Evolutionary conservation across 2,797 vertebrate genomes (phyloP).

Genomic region (Lagodon rhomboides): DNA sequence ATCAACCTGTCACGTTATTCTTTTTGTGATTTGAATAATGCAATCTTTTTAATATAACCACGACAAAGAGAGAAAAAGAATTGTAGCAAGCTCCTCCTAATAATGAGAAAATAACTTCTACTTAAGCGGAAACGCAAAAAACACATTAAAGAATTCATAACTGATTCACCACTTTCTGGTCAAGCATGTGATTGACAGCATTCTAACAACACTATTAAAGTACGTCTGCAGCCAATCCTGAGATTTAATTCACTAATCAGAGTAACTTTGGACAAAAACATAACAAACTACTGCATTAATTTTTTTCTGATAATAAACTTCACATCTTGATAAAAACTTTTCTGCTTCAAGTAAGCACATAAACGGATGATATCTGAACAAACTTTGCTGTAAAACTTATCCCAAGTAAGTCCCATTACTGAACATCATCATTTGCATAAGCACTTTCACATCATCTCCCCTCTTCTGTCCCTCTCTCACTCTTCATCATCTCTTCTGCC

Average conservation of each 20-base stretch:
- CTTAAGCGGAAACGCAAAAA: too few relatives aligned
- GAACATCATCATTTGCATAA: conserved; percentile 29
- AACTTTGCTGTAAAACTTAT: conserved; percentile 23
- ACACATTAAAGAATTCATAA: background rate
- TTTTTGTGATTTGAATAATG: too few relatives aligned
- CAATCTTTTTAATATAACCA: too few relatives aligned
- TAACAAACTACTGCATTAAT: background rate
- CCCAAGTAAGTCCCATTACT: conserved; percentile 19
- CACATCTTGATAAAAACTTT: conserved; percentile 8
- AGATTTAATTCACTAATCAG: background rate
- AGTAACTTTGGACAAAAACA: background rate
- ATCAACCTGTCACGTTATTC: too few relatives aligned
- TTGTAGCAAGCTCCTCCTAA: too few relatives aligned
- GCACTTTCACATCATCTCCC: background rate
- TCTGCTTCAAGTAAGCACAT: background rate
- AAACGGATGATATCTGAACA: conserved; percentile 12
- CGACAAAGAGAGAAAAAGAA: too few relatives aligned
- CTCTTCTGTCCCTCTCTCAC: conserved; percentile 7
- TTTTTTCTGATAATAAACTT: background rate
- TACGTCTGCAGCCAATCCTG: background rate
- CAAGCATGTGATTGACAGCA: background rate
- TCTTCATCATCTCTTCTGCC: conserved; percentile 1
- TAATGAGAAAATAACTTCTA: too few relatives aligned
- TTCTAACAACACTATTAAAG: background rate
- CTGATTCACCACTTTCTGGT: background rate